Evolutionary conservation across 2,113 vertebrate genomes (phyloP).

Genomic region (Ageneiosus marmoratus): DNA sequence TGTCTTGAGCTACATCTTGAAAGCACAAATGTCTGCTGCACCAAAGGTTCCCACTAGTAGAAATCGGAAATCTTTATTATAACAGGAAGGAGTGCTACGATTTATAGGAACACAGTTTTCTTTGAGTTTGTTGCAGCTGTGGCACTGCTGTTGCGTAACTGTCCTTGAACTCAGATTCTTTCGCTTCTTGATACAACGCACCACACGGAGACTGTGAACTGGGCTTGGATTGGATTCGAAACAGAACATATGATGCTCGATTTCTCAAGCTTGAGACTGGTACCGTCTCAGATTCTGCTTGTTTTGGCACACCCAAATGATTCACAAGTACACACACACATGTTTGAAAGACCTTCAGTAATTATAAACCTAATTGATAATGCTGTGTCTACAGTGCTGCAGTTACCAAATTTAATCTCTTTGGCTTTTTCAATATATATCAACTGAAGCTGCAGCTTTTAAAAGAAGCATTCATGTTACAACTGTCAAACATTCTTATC

Average conservation of each 20-base stretch:
- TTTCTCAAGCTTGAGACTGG: slow-evolving; percentile 17
- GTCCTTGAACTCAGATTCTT: slow-evolving; percentile 27
- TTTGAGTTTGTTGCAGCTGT: slow-evolving; percentile 21
- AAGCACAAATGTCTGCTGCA: background rate
- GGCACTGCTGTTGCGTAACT: slow-evolving; percentile 26
- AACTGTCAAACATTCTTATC: background rate
- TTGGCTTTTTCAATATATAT: background rate
- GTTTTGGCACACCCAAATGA: slow-evolving; percentile 24
- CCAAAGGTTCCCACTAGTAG: background rate
- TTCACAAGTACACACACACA: slow-evolving; percentile 37
- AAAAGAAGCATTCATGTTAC: background rate
- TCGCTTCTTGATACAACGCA: slow-evolving; percentile 4
- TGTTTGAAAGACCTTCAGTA: background rate
- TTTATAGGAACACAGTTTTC: slow-evolving; percentile 17
- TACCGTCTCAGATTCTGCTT: slow-evolving; percentile 1
- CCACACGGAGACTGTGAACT: background rate
- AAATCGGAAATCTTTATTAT: background rate
- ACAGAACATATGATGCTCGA: background rate
- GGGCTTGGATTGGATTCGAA: background rate
- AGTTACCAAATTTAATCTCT: background rate
- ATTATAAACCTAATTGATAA: background rate
- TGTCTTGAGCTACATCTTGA: background rate
- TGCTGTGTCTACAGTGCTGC: background rate
- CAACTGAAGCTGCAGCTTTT: background rate
- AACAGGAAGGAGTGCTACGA: no score